These are phyloP conservation scores for Todiramphus saurophagus DNA, from an alignment of 2,113 vertebrate species.

Conservation along the genomic window DNA sequence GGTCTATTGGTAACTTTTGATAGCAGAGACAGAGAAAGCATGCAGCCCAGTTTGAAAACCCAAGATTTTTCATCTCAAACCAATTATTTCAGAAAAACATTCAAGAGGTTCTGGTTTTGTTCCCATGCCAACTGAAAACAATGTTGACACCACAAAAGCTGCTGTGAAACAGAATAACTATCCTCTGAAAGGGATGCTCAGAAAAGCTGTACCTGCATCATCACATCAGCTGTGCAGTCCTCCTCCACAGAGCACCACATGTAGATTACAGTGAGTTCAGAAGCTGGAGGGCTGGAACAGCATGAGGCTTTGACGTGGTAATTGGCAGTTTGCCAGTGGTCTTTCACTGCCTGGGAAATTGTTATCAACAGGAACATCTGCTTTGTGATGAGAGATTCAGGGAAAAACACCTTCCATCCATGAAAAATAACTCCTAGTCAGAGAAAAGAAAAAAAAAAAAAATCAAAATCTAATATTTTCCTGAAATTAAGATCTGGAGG, in stretches of 20 bases:
- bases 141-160: not conserved
- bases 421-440: not conserved
- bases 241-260: accelerated
- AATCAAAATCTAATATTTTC: not conserved
- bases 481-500: not conserved
- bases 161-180: not conserved
- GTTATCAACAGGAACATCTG: not conserved
- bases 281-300: not conserved
- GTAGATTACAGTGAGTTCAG: not conserved
- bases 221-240: not conserved
- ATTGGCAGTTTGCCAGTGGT: not conserved
- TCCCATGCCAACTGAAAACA: not conserved
- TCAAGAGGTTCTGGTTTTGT: not conserved
- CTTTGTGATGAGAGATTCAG: not conserved
- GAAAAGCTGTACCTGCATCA: not conserved
- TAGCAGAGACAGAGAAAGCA: not conserved
- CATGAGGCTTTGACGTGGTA: accelerated
- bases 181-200: not conserved
- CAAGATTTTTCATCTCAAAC: conserved; percentile 7
- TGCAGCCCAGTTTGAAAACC: not conserved
- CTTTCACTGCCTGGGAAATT: not conserved
- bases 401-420: not conserved
- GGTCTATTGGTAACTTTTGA: not conserved
- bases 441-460: not conserved
- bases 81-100: not conserved